A percentile compares a stretch with the other conserved stretches of the same genome.
These are phyloP conservation scores for Zingel zingel DNA, from an alignment of 2,113 vertebrate genomes.

Conservation along the genomic window DNA sequence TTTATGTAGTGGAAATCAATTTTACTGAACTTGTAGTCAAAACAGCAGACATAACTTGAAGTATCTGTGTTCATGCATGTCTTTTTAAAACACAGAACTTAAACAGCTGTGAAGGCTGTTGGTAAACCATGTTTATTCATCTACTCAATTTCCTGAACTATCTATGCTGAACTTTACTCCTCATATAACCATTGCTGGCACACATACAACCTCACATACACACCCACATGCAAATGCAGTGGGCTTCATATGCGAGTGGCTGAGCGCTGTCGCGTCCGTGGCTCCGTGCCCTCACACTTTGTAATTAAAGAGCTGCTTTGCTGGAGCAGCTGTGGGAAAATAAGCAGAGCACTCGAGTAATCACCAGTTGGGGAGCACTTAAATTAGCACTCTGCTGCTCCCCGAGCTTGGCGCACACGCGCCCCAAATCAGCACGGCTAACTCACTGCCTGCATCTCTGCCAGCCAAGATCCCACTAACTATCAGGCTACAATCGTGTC, in stretches of 20 bases:
- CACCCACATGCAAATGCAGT: slow-evolving; percentile 23
- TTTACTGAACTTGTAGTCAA: slow-evolving; percentile 1
- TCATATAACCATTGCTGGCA: slow-evolving; percentile 41
- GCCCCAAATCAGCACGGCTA: slow-evolving; percentile 65
- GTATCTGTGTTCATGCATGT: slow-evolving; percentile 7
- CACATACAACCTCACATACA: slow-evolving; percentile 7
- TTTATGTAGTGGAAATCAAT: slow-evolving; percentile 3
- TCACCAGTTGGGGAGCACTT: slow-evolving; percentile 84
- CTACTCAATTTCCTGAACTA: slow-evolving; percentile 40
- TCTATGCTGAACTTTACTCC: slow-evolving; percentile 56
- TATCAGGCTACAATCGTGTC: slow-evolving; percentile 69
- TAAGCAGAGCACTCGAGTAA: slow-evolving; percentile 81
- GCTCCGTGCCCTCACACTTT: slow-evolving; percentile 67
- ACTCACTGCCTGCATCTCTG: slow-evolving; percentile 58
- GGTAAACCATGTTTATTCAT: slow-evolving; percentile 39
- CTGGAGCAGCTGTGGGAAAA: slow-evolving; percentile 84
- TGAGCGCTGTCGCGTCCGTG: slow-evolving; percentile 58
- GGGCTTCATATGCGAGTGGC: slow-evolving; percentile 34
- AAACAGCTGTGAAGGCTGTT: slow-evolving; percentile 39
- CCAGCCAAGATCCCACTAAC: slow-evolving; percentile 69
- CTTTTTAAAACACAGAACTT: slow-evolving; percentile 11
- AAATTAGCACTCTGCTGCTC: slow-evolving; percentile 82
- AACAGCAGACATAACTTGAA: neutral
- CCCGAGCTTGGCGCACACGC: slow-evolving; percentile 69
- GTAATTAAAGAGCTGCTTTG: slow-evolving; percentile 83